Base-by-base conservation (phyloP, 2,113 vertebrate species). In the Paramormyrops kingsleyae region DNA sequence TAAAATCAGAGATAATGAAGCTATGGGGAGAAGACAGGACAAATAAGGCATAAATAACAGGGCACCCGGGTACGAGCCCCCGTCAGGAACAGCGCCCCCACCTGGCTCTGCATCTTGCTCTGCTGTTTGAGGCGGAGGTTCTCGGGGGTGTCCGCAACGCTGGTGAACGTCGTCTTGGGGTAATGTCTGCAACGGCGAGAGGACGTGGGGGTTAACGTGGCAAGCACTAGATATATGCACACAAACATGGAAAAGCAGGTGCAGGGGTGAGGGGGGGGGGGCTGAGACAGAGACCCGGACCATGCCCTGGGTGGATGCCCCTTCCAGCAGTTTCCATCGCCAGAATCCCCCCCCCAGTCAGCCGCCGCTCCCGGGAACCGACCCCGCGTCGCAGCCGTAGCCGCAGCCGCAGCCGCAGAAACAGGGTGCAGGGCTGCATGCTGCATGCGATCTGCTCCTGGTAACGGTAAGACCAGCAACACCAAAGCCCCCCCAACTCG, bases 101-200 rank as follows among this genome's bases (percentile, higher is more conserved):
- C 99, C 96, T 97, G 97, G 95, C 99, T 99, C 95, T 99, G 98
- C 90, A 99, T 97, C 96, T 98, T 97, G 1, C 96, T 99, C 96
- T 99, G 99, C 93, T 99, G 96, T 97, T 99, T 98, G 89, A 99
- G 97, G 24, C 99, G 98, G 92, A 98, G 96, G 94, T 99, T 99
- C 96, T 99, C 98, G 1, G 98, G 98, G 89, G 99, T 99, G 94
- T 99, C 98, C 2, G 97, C 97, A 95, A 99, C 98, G 91, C 95
- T 96, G 93, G 98, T 99, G 95, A 98, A 99, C 91, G 96, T 95
- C 91, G 98, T 97, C 96, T 98, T 99, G 88, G 98, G 98, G 96
- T 99, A 99, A 96, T 99, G 98, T 95, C 98, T 99, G 96, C 35
- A 46, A 92, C 10, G 66, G 66, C 24, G 15, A 80, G 31, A 80